Conservation (phyloP, 2,888 invertebrate genomes). For the Microctonus aethiopoides region DNA sequence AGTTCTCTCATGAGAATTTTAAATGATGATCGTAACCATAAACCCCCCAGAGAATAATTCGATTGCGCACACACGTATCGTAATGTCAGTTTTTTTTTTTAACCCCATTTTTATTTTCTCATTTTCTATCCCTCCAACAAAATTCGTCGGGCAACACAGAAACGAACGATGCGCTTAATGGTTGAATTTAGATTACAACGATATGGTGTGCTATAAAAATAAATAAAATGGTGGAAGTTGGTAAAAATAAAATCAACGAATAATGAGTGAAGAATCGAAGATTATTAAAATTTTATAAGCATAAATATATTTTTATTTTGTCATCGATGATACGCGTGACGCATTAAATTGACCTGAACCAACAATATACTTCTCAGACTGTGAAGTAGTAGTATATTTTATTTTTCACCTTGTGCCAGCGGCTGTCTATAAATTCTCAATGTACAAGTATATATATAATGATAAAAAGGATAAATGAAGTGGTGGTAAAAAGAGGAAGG, state of each 20-base stretch:
- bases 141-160: background rate
- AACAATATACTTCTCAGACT: too few species aligned
- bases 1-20: background rate
- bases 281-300: too few species aligned
- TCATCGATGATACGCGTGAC: constrained; percentile 31
- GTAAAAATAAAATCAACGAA: background rate
- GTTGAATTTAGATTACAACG: constrained; percentile 32
- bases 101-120: constrained; percentile 7
- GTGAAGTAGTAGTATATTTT: background rate
- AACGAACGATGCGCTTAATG: constrained; percentile 23
- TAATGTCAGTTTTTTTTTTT: background rate
- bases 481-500: constrained; percentile 23
- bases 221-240: background rate
- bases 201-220: constrained; percentile 18
- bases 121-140: too few species aligned
- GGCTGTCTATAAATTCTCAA: background rate
- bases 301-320: too few species aligned
- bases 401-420: background rate
- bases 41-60: constrained; percentile 6
- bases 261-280: constrained; percentile 15
- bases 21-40: background rate
- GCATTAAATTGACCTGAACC: constrained; percentile 32
- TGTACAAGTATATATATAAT: background rate
- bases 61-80: background rate
- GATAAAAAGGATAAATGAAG: background rate